phyloP scores from a whole-genome alignment of 2,113 vertebrate genomes.

The Todiramphus saurophagus region DNA sequence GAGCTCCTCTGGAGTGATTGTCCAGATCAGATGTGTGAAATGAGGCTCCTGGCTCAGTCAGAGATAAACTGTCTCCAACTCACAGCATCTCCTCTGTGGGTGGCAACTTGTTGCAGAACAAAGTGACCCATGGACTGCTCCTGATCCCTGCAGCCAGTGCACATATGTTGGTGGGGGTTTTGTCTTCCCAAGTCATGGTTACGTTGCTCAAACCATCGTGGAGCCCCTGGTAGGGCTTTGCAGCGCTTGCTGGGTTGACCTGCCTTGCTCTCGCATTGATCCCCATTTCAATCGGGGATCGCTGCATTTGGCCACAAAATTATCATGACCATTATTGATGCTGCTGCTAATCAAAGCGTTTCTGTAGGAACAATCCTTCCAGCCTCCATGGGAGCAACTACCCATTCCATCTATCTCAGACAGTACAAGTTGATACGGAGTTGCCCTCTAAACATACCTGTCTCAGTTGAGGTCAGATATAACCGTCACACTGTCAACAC shows the following conservation, averaged over 20 bases:
- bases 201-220: background rate
- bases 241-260: background rate
- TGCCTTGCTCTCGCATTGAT: rapidly evolving
- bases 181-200: background rate
- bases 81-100: background rate
- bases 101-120: background rate
- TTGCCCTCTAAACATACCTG: background rate
- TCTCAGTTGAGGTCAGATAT: background rate
- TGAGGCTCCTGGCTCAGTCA: background rate
- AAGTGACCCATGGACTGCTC: background rate
- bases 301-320: background rate
- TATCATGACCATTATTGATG: background rate
- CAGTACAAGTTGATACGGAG: background rate
- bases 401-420: background rate
- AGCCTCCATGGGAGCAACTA: background rate
- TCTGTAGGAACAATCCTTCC: background rate
- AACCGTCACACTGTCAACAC: background rate
- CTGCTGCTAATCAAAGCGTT: background rate
- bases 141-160: background rate
- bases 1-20: background rate
- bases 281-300: background rate
- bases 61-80: background rate
- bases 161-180: rapidly evolving
- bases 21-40: background rate
- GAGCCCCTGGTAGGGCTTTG: background rate